Evolutionary conservation across 2,113 vertebrate genomes (phyloP), one percentile per base, ranked within the genome.

Genomic region (Bothrops jararaca): DNA sequence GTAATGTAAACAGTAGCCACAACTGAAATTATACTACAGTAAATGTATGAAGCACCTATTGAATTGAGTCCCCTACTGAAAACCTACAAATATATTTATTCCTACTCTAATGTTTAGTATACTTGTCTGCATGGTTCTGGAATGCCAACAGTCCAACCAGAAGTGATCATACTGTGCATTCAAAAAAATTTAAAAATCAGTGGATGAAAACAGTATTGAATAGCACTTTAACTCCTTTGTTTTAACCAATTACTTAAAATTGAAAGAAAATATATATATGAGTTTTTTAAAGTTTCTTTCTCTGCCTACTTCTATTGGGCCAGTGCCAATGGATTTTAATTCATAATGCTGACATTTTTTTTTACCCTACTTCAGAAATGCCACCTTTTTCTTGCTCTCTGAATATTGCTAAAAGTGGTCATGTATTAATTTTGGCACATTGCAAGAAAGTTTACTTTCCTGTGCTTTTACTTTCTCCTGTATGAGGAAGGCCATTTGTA

Each of bases 181-280:
- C 50, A 45, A 88, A 74, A 58, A 24, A 58, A 58, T 45, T 45
- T 45, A 45, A 89, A 92, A 91, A 56, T 90, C 42, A 90, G 34
- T 90, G 1, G 85, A 74, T 93, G 53, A 42, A 86, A 92, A 93
- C 85, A 69, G 23, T 80, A 3, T 85, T 80, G 91, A 90, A 48
- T 13, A 58, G 22, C 48, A 90, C 5, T 57, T 92, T 91, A 91
- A 69, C 0, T 0, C 1, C 2, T 58, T 90, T n/a, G 39, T 60
- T 86, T 91, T 86, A 91, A 74, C 26, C 89, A 23, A 54, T 89
- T 1, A 91, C 74, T 93, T 94, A 91, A 54, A 85, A 85, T 89
- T 87, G 50, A 86, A 20, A 88, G 64, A 4, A 11, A 29, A n/a
- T 5, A n/a, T 50, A 50, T 45, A 80, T n/a, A n/a, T 74, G 89